Evolutionary conservation across 2,888 invertebrate genomes (phyloP).

Genomic region (Drosophila aldrichi): DNA sequence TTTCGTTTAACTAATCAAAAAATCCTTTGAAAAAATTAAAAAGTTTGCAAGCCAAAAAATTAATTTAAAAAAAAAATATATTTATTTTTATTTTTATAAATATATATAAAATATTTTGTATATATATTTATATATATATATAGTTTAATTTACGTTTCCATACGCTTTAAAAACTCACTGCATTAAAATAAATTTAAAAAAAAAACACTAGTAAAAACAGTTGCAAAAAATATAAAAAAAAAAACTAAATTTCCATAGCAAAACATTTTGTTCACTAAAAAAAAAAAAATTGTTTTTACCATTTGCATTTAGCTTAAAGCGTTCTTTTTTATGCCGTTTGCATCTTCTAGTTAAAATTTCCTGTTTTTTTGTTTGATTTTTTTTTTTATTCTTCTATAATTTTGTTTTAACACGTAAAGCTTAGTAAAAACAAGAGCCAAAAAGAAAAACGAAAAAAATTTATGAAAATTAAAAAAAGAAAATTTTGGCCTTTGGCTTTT

Average conservation of each 20-base stretch:
- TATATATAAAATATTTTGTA: conserved; percentile 19
- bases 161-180: conserved; percentile 55
- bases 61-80: neutral
- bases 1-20: conserved; percentile 43
- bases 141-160: conserved; percentile 45
- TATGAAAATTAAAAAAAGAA: neutral
- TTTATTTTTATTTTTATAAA: conserved; percentile 1
- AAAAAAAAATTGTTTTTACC: conserved; percentile 12
- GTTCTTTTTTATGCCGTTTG: conserved; percentile 33
- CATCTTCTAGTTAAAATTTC: conserved; percentile 38
- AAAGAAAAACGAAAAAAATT: conserved; percentile 23
- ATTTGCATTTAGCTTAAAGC: conserved; percentile 44
- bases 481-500: conserved; percentile 90
- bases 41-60: conserved; percentile 7
- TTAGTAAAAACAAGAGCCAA: conserved; percentile 31
- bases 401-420: conserved; percentile 18
- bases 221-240: conserved; percentile 16
- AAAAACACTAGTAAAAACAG: conserved; percentile 23
- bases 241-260: conserved; percentile 24
- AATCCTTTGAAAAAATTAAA: neutral
- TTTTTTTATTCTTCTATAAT: conserved; percentile 18
- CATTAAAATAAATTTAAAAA: conserved; percentile 20
- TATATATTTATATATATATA: conserved; percentile 14
- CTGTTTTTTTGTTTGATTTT: conserved; percentile 16
- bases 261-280: conserved; percentile 37